phyloP scores from a whole-genome alignment of 2,113 vertebrate species.

The Acanthisitta chloris region DNA sequence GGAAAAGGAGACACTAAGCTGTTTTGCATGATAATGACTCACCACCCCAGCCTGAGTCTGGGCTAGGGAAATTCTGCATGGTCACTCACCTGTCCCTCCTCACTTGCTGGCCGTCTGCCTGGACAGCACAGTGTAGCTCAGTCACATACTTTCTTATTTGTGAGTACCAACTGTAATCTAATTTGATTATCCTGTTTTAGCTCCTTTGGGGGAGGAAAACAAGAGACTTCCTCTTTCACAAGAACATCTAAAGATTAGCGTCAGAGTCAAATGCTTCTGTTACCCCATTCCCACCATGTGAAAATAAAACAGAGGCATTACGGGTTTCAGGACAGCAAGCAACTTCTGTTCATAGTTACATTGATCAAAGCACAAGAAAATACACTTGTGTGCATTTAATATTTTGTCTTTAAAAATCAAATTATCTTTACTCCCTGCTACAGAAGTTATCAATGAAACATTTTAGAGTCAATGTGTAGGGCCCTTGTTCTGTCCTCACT shows the following conservation, averaged over 20 bases:
- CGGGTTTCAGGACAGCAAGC: not conserved
- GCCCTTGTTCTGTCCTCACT: not conserved
- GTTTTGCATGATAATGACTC: not conserved
- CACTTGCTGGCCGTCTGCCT: accelerated
- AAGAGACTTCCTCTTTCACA: not conserved
- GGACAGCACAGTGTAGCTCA: not conserved
- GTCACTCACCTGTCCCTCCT: not conserved
- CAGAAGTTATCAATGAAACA: constrained; percentile 11
- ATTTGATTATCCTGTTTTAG: not conserved
- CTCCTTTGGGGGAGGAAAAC: not conserved
- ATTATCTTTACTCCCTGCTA: not conserved
- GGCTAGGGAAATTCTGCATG: not conserved
- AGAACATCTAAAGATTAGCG: not conserved
- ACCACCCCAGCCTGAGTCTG: not conserved
- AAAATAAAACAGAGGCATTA: not conserved
- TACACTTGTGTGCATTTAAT: not conserved
- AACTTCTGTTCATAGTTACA: not conserved
- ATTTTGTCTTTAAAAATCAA: not conserved
- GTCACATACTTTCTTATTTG: not conserved
- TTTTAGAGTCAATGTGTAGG: not conserved
- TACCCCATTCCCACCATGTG: not conserved
- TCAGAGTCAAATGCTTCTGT: not conserved
- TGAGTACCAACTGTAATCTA: not conserved
- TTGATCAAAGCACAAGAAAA: not conserved
- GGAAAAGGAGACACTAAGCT: not conserved